Conservation (phyloP, 2,888 invertebrate species). For the Zaprionus obscuricornis region DNA sequence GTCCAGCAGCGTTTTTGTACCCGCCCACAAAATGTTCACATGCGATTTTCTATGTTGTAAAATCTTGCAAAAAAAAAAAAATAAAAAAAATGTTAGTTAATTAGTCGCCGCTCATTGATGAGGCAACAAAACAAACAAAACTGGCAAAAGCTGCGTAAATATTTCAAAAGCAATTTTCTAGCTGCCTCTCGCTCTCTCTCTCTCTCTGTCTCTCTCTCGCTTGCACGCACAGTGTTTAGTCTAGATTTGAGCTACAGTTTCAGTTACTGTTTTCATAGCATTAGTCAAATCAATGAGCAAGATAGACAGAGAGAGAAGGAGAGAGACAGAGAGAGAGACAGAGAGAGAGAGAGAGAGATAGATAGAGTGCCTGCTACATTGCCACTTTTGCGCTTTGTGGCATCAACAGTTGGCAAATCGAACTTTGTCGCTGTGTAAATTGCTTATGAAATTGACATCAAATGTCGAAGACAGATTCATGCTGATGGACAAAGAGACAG, state of each 20-base stretch:
- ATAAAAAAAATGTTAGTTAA: no score
- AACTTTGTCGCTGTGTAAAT: conserved; percentile 70
- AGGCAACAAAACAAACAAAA: conserved; percentile 9
- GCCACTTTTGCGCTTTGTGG: conserved; percentile 26
- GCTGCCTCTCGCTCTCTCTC: no score
- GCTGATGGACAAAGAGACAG: neutral
- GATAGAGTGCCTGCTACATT: conserved; percentile 8
- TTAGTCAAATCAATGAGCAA: no score
- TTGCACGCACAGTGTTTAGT: no score
- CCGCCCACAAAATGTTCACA: no score
- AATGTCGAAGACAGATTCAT: conserved; percentile 55
- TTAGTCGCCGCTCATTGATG: conserved; percentile 60
- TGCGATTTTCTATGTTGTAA: no score
- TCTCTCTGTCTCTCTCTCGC: no score
- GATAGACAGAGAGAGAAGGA: neutral
- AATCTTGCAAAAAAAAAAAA: no score
- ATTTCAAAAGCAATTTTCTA: conserved; percentile 2
- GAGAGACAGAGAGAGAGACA: neutral
- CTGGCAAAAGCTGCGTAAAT: conserved; percentile 10
- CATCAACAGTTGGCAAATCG: conserved; percentile 78
- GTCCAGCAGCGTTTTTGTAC: neutral
- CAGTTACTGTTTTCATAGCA: conserved; percentile 31
- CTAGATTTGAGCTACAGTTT: conserved; percentile 11
- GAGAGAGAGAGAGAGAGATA: neutral
- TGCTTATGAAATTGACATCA: conserved; percentile 79